Evolutionary conservation across 2,797 vertebrate species (phyloP).

Genomic region (Kryptopterus vitreolus): DNA sequence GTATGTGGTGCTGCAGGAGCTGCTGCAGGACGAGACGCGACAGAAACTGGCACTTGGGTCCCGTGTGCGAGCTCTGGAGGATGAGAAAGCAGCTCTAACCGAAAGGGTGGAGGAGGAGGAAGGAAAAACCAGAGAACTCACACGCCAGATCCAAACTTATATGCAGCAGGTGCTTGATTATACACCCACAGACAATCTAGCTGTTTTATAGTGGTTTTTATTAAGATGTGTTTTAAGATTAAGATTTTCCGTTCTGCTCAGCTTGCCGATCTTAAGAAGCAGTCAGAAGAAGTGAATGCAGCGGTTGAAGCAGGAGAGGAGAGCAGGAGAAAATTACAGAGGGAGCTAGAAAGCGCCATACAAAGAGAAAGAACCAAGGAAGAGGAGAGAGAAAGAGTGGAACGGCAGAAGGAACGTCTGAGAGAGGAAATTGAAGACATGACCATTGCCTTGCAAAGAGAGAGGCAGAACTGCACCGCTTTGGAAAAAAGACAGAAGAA

Average conservation of each 20-base stretch:
- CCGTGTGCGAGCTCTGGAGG: slow-evolving; percentile 81
- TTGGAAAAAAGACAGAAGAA: slow-evolving; percentile 93
- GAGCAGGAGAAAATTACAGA: slow-evolving; percentile 77
- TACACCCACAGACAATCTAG: background rate
- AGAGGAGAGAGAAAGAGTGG: slow-evolving; percentile 82
- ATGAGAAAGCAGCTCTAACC: slow-evolving; percentile 79
- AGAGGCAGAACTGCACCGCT: slow-evolving; percentile 82
- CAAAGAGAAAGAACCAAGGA: slow-evolving; percentile 80
- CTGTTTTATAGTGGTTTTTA: no score
- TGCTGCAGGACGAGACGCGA: slow-evolving; percentile 86
- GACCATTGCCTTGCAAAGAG: slow-evolving; percentile 83
- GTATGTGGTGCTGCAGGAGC: slow-evolving; percentile 69
- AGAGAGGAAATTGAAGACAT: slow-evolving; percentile 89
- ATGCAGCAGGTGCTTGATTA: slow-evolving; percentile 79
- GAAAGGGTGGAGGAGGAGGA: slow-evolving; percentile 89
- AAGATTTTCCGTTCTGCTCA: slow-evolving; percentile 53
- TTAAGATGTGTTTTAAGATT: no score
- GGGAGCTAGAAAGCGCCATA: slow-evolving; percentile 79
- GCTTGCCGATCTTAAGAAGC: slow-evolving; percentile 83
- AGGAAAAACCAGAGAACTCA: slow-evolving; percentile 75
- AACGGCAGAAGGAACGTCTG: slow-evolving; percentile 81
- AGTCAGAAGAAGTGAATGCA: slow-evolving; percentile 83
- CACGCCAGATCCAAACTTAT: slow-evolving; percentile 80
- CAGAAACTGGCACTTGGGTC: slow-evolving; percentile 83
- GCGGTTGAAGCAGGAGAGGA: slow-evolving; percentile 82